phyloP scores from a whole-genome alignment of 2,797 vertebrate species.

The Smutsia temminckii region DNA sequence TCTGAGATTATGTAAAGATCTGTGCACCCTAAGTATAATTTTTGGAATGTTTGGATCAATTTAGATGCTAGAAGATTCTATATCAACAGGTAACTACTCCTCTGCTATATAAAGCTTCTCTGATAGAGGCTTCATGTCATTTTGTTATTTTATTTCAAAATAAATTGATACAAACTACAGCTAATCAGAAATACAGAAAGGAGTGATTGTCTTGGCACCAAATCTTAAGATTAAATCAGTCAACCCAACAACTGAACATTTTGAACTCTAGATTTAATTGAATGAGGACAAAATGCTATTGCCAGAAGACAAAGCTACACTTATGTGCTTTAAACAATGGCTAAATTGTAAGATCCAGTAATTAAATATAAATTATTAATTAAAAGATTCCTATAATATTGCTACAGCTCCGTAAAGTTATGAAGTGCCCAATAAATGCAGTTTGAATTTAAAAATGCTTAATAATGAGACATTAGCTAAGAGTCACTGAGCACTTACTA shows the following conservation, averaged over 20 bases:
- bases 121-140: background rate
- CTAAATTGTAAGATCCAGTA: background rate
- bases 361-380: slow-evolving; percentile 60
- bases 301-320: slow-evolving; percentile 46
- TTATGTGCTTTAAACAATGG: slow-evolving; percentile 48
- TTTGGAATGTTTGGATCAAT: background rate
- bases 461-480: background rate
- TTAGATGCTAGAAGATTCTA: background rate
- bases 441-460: background rate
- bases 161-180: slow-evolving; percentile 8
- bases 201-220: background rate
- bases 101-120: background rate
- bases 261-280: slow-evolving; percentile 61
- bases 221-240: slow-evolving; percentile 55
- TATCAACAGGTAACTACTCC: background rate
- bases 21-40: background rate
- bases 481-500: background rate
- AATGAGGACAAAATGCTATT: slow-evolving; percentile 50
- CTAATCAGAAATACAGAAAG: slow-evolving; percentile 23
- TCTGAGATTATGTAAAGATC: background rate
- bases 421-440: background rate
- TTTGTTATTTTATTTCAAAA: slow-evolving; percentile 50
- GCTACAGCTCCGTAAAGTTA: background rate
- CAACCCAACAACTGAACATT: slow-evolving; percentile 24
- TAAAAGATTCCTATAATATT: slow-evolving; percentile 47